Percentiles rank a stretch among this genome's conserved stretches.
phyloP scores from a whole-genome alignment of 1,140 invertebrate genomes.

The Brachionus rubens region DNA sequence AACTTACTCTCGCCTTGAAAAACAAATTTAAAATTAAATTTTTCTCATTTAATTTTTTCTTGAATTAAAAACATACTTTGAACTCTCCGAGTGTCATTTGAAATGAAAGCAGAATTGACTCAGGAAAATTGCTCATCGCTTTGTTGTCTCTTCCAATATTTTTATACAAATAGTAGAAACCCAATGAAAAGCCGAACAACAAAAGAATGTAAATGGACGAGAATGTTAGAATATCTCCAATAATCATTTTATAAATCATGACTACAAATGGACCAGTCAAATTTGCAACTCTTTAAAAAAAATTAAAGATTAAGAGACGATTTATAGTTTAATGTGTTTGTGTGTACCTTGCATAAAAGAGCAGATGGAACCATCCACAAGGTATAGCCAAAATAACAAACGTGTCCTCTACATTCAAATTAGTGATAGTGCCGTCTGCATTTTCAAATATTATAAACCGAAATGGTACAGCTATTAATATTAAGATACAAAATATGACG shows the following conservation, averaged over 20 bases:
- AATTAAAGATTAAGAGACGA: no score
- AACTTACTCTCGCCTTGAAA: not conserved
- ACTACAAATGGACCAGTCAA: constrained; percentile 94
- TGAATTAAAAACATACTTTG: constrained; percentile 67
- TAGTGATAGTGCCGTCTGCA: not conserved
- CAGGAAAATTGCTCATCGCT: constrained; percentile 67
- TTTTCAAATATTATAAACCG: constrained; percentile 66
- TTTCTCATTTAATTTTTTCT: constrained; percentile 10
- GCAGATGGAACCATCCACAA: constrained; percentile 90
- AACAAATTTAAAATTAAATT: not conserved
- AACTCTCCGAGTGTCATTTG: constrained; percentile 96
- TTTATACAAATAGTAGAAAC: constrained; percentile 88
- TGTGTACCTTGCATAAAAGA: constrained; percentile 98
- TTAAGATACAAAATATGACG: constrained; percentile 83
- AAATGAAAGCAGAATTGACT: constrained; percentile 94
- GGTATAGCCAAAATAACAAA: constrained; percentile 86
- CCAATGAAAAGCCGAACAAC: constrained; percentile 85
- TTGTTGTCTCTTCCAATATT: constrained; percentile 61
- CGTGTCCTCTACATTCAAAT: constrained; percentile 72
- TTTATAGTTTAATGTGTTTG: no score
- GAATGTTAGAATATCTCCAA: constrained; percentile 93
- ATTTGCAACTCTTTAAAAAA: constrained; percentile 74
- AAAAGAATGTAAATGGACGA: constrained; percentile 91
- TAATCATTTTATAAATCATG: constrained; percentile 97
- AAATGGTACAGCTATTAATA: constrained; percentile 84